Conservation (phyloP, 2,113 vertebrate species). For the Poeciliopsis prolifica region DNA sequence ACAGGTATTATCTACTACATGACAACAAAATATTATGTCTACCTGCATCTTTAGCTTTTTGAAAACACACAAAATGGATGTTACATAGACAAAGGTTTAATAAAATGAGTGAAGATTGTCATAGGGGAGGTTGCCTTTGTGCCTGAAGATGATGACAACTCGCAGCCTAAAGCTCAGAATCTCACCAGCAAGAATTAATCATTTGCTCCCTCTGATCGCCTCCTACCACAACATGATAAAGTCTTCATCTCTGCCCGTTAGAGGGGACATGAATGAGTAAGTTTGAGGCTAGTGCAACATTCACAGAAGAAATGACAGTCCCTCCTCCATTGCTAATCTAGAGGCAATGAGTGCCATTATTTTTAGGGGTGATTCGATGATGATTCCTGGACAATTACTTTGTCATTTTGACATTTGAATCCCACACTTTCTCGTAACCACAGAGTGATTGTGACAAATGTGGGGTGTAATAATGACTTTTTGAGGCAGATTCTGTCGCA, state of each 20-base stretch:
- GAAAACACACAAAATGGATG: conserved; percentile 38
- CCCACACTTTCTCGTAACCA: background rate
- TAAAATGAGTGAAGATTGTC: conserved; percentile 52
- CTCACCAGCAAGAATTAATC: conserved; percentile 56
- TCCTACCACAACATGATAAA: conserved; percentile 30
- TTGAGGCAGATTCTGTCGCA: background rate
- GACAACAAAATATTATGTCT: conserved; percentile 49
- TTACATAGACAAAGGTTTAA: conserved; percentile 17
- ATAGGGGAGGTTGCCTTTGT: conserved; percentile 59
- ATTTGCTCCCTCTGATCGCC: conserved; percentile 37
- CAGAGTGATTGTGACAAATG: background rate
- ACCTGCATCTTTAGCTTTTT: conserved; percentile 30
- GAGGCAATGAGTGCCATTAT: background rate
- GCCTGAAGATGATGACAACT: conserved; percentile 59
- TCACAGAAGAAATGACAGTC: conserved; percentile 1
- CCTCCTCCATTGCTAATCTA: conserved; percentile 1
- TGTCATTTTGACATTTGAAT: conserved; percentile 16
- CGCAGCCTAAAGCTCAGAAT: conserved; percentile 50
- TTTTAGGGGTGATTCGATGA: conserved; percentile 22
- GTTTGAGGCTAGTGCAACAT: conserved; percentile 24
- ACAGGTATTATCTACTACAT: conserved; percentile 48
- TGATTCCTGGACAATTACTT: conserved; percentile 30
- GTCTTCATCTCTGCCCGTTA: conserved; percentile 37
- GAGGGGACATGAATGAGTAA: conserved; percentile 30
- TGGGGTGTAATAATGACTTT: background rate